Evolutionary conservation across 1,140 invertebrate genomes (phyloP).

Genomic region (Tetragnatha versicolor): DNA sequence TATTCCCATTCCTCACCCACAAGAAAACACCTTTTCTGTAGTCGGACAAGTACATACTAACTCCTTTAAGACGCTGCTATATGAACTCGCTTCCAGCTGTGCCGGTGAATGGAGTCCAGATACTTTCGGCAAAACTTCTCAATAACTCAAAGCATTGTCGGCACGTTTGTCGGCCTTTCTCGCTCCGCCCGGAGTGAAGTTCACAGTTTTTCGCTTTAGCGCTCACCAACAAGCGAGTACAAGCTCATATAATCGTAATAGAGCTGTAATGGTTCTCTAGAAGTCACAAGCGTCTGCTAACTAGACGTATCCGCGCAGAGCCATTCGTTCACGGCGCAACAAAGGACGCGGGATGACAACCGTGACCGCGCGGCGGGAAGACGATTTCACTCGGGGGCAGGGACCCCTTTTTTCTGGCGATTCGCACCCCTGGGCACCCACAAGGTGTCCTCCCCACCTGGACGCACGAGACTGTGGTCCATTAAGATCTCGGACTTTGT

Average conservation of each 20-base stretch:
- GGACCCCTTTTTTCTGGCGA: too few relatives aligned
- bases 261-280: conserved; percentile 18
- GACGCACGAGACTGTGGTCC: too few relatives aligned
- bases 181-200: background rate
- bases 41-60: too few relatives aligned
- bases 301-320: background rate
- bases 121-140: conserved; percentile 4
- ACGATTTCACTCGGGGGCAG: too few relatives aligned
- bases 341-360: conserved; percentile 19
- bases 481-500: too few relatives aligned
- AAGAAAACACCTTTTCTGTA: too few relatives aligned
- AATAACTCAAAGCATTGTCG: conserved; percentile 14
- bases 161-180: conserved; percentile 34
- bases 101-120: too few relatives aligned
- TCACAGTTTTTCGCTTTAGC: conserved; percentile 35
- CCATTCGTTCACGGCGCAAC: conserved; percentile 4
- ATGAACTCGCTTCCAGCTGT: too few relatives aligned
- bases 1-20: too few relatives aligned
- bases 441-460: too few relatives aligned
- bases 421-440: too few relatives aligned
- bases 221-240: conserved; percentile 39
- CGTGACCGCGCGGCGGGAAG: conserved; percentile 15
- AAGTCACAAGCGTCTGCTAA: conserved; percentile 24
- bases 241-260: conserved; percentile 38
- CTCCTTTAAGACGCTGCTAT: too few relatives aligned